Percentiles rank a stretch among this genome's conserved stretches.
phyloP scores from a whole-genome alignment of 2,888 invertebrate species.

The Eustalomyia histrio region DNA sequence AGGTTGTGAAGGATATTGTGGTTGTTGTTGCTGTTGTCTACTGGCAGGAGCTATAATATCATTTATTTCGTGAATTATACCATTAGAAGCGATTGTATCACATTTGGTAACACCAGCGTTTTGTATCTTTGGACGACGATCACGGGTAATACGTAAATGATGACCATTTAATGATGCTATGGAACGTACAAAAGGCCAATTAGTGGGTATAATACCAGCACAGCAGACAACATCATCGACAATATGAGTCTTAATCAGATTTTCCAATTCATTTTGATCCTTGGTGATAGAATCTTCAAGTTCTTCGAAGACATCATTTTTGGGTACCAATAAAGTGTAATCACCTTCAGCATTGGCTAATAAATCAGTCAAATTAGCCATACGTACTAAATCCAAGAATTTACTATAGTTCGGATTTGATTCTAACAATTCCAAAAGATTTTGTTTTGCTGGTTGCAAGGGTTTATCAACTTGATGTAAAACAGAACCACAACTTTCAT shows the following conservation, averaged over 20 bases:
- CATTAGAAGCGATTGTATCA: slow-evolving; percentile 78
- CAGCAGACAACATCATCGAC: slow-evolving; percentile 79
- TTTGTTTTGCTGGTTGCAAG: slow-evolving; percentile 79
- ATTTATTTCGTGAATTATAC: slow-evolving; percentile 79
- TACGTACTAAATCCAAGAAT: slow-evolving; percentile 76
- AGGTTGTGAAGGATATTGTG: slow-evolving; percentile 24
- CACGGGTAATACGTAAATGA: slow-evolving; percentile 77
- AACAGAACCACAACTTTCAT: slow-evolving; percentile 85
- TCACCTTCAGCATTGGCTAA: slow-evolving; percentile 74
- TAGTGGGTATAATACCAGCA: slow-evolving; percentile 78
- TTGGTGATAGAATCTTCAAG: slow-evolving; percentile 72
- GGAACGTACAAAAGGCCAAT: slow-evolving; percentile 79
- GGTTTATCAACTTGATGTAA: slow-evolving; percentile 84
- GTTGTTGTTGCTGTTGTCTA: slow-evolving; percentile 65
- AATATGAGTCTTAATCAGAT: slow-evolving; percentile 77
- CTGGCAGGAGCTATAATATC: slow-evolving; percentile 75
- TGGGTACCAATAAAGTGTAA: slow-evolving; percentile 78
- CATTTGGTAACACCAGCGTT: slow-evolving; percentile 80
- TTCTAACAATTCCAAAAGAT: slow-evolving; percentile 74
- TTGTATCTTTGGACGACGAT: slow-evolving; percentile 79
- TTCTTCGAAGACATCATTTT: slow-evolving; percentile 78
- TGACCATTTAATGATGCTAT: slow-evolving; percentile 77
- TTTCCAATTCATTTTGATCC: slow-evolving; percentile 71
- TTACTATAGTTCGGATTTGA: slow-evolving; percentile 77
- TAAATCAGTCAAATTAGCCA: slow-evolving; percentile 76